Conservation (phyloP, 2,113 vertebrate species). For the Boleophthalmus pectinirostris region DNA sequence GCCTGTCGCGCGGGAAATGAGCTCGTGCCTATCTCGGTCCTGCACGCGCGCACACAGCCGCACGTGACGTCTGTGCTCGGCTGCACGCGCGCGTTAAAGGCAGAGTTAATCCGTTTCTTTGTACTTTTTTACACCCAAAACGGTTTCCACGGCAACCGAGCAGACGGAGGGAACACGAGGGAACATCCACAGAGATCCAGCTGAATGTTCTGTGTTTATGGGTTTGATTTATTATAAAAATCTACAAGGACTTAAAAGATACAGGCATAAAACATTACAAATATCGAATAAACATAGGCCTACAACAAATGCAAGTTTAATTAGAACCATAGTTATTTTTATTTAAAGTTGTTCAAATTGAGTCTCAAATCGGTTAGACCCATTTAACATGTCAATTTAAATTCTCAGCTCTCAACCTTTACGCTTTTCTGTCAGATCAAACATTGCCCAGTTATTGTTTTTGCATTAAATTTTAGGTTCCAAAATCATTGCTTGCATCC, state of each 20-base stretch:
- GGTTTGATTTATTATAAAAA: background rate
- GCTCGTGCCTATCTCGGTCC: conserved; percentile 20
- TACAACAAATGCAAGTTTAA: no score
- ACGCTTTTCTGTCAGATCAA: background rate
- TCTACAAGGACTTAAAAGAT: no score
- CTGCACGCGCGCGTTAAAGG: conserved; percentile 3
- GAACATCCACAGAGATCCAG: background rate
- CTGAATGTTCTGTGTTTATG: background rate
- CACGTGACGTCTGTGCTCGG: background rate
- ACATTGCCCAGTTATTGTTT: background rate
- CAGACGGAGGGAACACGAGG: background rate
- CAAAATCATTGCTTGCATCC: background rate
- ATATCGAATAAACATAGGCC: no score
- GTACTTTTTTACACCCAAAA: conserved; percentile 10
- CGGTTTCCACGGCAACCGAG: background rate
- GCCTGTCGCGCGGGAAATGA: conserved; percentile 1
- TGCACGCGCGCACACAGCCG: background rate
- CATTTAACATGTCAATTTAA: no score
- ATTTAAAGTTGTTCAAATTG: no score
- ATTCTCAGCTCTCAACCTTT: background rate
- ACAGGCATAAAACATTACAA: no score
- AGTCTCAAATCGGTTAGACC: no score
- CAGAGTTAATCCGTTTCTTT: conserved; percentile 5
- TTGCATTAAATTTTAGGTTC: background rate
- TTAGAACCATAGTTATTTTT: no score